phyloP scores from a whole-genome alignment of 1,140 invertebrate species.

The Heliconius eleuchia region DNA sequence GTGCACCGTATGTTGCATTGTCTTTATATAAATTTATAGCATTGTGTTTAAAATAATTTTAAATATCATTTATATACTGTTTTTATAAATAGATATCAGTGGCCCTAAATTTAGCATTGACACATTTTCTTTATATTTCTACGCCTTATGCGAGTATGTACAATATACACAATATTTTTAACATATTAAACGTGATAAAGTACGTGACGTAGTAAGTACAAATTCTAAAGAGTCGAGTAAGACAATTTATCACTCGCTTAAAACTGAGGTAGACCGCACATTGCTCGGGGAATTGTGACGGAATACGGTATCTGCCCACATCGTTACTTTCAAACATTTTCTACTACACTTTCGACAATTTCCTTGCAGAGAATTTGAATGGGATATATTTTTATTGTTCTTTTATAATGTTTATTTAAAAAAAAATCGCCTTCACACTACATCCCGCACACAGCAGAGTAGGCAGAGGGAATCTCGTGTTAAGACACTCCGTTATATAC shows the following conservation, averaged over 20 bases:
- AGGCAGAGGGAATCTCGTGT: too few species aligned
- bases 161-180: neutral
- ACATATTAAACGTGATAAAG: neutral
- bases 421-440: neutral
- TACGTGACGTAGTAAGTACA: neutral
- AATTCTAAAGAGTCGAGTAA: neutral
- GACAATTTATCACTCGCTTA: slow-evolving; percentile 41
- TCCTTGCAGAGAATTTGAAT: slow-evolving; percentile 15
- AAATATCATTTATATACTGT: too few species aligned
- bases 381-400: neutral
- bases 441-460: too few species aligned
- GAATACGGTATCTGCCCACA: slow-evolving; percentile 56
- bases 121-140: too few species aligned
- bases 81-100: too few species aligned
- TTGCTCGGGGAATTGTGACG: slow-evolving; percentile 58
- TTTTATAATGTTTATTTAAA: slow-evolving; percentile 1
- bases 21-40: neutral
- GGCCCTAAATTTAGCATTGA: too few species aligned
- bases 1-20: slow-evolving; percentile 19
- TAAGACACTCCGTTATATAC: too few species aligned
- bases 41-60: too few species aligned
- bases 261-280: slow-evolving; percentile 57
- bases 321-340: slow-evolving; percentile 57
- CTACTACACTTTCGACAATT: slow-evolving; percentile 49
- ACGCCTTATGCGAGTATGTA: too few species aligned